These are phyloP conservation scores for Ceratina calcarata DNA, from an alignment of 1,140 invertebrate species.

Conservation along the genomic window DNA sequence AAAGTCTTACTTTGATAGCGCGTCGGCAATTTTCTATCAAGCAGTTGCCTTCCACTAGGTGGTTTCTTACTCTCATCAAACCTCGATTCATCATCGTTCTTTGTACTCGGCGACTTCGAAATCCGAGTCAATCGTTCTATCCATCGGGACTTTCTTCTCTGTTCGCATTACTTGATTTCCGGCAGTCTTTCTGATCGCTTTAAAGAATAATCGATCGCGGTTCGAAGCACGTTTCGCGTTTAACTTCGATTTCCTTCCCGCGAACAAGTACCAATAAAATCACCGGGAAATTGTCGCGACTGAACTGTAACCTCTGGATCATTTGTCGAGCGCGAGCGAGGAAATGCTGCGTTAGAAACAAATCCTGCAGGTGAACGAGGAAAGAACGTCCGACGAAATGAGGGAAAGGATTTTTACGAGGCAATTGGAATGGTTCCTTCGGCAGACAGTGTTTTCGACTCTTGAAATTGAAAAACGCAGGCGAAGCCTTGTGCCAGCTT, in stretches of 20 bases:
- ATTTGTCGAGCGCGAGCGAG: background rate
- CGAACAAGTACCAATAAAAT: background rate
- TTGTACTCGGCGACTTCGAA: slow-evolving; percentile 41
- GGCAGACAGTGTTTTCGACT: slow-evolving; percentile 38
- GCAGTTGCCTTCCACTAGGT: slow-evolving; percentile 8
- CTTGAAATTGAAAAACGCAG: slow-evolving; percentile 48
- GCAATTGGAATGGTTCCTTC: slow-evolving; percentile 29
- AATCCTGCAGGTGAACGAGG: background rate
- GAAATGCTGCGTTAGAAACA: background rate
- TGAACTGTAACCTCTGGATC: background rate
- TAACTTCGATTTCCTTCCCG: background rate
- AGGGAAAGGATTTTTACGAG: slow-evolving; percentile 39
- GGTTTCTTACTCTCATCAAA: slow-evolving; percentile 67
- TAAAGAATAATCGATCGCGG: background rate
- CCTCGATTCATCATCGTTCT: slow-evolving; percentile 69
- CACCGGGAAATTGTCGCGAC: too few relatives aligned
- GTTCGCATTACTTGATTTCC: slow-evolving; percentile 23
- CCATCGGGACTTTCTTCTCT: slow-evolving; percentile 28
- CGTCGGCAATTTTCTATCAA: slow-evolving; percentile 1
- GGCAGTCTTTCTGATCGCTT: slow-evolving; percentile 27
- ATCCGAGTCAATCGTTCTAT: slow-evolving; percentile 34
- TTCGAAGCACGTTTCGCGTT: background rate
- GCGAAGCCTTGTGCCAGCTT: slow-evolving; percentile 49
- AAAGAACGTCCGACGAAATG: background rate
- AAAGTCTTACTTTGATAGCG: slow-evolving; percentile 14